Percentiles rank a stretch among this genome's conserved stretches.
phyloP scores from a whole-genome alignment of 64 coral and sea anemone genomes.

The Dendronephthya gigantea region DNA sequence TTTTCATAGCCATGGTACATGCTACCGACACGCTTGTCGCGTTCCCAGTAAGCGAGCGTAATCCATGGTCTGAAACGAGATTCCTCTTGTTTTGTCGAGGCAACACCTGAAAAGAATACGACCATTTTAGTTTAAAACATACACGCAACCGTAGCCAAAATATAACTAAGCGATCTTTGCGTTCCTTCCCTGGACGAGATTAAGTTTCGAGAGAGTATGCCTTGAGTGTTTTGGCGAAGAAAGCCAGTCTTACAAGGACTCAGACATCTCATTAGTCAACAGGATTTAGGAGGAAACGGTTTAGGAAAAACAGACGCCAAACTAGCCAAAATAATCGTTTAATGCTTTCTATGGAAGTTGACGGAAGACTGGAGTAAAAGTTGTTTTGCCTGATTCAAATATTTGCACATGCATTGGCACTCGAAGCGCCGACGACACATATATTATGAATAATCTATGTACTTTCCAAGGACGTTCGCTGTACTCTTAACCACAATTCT shows the following conservation, averaged over 20 bases:
- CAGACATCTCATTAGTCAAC: neutral
- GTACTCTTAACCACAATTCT: neutral
- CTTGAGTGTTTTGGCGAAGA: no score
- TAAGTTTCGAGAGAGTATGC: neutral
- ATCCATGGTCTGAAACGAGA: neutral
- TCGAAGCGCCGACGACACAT: neutral
- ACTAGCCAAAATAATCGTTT: neutral
- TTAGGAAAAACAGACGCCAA: neutral
- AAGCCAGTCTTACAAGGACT: neutral
- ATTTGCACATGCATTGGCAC: neutral
- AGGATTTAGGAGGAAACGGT: neutral
- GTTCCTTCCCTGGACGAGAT: neutral
- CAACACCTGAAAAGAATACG: neutral
- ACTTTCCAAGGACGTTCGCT: neutral
- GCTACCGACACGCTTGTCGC: neutral
- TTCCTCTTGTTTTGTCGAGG: neutral
- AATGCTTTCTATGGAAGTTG: neutral
- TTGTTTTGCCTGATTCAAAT: neutral
- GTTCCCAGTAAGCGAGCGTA: neutral
- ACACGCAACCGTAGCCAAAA: neutral
- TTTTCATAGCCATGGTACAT: slow-evolving; percentile 2
- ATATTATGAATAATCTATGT: neutral
- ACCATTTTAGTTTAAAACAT: neutral
- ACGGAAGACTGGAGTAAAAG: no score
- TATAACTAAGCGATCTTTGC: neutral